phyloP scores from a whole-genome alignment of 2,113 vertebrate species.

The Raja brachyura region DNA sequence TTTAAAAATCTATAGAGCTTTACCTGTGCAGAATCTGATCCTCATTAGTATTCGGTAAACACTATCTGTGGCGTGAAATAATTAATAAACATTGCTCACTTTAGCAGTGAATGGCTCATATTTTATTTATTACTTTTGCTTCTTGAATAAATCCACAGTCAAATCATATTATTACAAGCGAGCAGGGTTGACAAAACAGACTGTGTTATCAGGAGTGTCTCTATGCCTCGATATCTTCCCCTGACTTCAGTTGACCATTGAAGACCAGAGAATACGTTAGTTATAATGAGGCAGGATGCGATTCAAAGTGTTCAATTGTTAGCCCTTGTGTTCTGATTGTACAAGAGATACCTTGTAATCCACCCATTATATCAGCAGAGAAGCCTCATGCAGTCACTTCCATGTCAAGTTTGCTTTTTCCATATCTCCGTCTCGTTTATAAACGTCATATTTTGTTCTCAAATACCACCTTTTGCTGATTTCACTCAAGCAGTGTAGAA shows the following conservation, averaged over 20 bases:
- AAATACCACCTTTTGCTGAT: not conserved
- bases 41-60: not conserved
- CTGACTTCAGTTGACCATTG: slow-evolving; percentile 26
- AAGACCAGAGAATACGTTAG: slow-evolving; percentile 4
- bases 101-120: slow-evolving; percentile 19
- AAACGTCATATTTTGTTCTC: not conserved
- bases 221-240: not conserved
- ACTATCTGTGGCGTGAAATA: not conserved
- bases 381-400: not conserved
- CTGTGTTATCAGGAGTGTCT: not conserved
- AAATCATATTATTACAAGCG: slow-evolving; percentile 25
- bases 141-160: not conserved
- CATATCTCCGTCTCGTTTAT: not conserved
- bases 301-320: slow-evolving; percentile 22
- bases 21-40: not conserved
- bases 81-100: slow-evolving; percentile 29
- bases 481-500: too few relatives aligned
- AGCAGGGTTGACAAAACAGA: slow-evolving; percentile 32
- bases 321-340: slow-evolving; percentile 13
- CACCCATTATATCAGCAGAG: not conserved
- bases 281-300: slow-evolving; percentile 14
- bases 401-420: not conserved
- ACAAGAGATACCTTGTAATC: slow-evolving; percentile 18
- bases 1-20: not conserved
- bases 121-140: slow-evolving; percentile 34